Percentiles rank a stretch among this genome's conserved stretches.
phyloP scores from a whole-genome alignment of 2,113 vertebrate species.

The Tragelaphus scriptus region DNA sequence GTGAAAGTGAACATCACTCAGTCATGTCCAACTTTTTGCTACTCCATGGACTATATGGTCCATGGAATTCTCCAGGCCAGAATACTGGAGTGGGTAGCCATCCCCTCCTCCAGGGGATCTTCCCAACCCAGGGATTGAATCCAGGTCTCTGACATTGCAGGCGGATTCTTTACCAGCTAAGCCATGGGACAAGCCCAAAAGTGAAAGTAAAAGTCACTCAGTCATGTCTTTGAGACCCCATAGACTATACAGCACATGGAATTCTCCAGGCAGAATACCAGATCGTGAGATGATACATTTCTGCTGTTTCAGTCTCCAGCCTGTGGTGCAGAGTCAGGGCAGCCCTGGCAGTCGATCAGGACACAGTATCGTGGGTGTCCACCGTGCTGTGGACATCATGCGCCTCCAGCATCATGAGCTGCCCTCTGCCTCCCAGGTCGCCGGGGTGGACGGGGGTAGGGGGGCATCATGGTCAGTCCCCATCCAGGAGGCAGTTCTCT shows the following conservation, averaged over 20 bases:
- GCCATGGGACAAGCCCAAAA: not conserved
- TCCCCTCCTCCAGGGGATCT: not conserved
- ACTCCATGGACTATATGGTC: not conserved
- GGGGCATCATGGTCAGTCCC: rapidly evolving
- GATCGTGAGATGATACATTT: rapidly evolving
- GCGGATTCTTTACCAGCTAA: not conserved
- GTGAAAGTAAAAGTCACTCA: not conserved
- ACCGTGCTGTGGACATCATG: not conserved
- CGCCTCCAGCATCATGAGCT: too few species aligned
- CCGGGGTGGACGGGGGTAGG: not conserved
- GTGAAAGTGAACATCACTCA: not conserved
- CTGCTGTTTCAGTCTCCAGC: not conserved
- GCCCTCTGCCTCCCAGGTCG: not conserved
- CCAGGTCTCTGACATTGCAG: not conserved
- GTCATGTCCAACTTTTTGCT: rapidly evolving
- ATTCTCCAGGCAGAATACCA: not conserved
- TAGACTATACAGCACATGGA: not conserved
- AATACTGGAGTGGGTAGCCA: not conserved
- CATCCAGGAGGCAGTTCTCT: not conserved
- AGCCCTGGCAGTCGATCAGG: rapidly evolving
- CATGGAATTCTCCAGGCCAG: not conserved
- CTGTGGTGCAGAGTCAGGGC: rapidly evolving
- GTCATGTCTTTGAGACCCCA: rapidly evolving
- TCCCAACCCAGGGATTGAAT: not conserved
- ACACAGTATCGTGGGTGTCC: not conserved